A percentile compares a stretch with the other conserved stretches of the same genome.
These are phyloP conservation scores for Nemapogon koenigi DNA, from an alignment of 2,888 invertebrate species.

Conservation along the genomic window DNA sequence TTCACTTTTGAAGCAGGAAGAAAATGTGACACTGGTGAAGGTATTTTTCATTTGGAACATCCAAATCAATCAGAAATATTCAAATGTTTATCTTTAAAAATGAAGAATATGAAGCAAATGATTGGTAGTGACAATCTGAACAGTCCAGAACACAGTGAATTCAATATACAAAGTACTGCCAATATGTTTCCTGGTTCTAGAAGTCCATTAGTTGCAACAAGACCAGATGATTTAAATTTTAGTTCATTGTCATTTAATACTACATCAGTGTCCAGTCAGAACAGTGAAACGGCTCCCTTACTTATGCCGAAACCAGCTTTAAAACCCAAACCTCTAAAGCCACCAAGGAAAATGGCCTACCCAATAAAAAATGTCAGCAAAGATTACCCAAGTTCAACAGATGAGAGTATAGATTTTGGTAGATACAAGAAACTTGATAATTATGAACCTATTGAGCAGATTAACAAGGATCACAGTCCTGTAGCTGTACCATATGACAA, in stretches of 20 bases:
- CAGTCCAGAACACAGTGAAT: slow-evolving; percentile 73
- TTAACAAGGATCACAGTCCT: slow-evolving; percentile 52
- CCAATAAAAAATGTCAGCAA: slow-evolving; percentile 40
- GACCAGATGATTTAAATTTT: slow-evolving; percentile 53
- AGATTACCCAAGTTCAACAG: slow-evolving; percentile 39
- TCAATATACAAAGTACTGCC: slow-evolving; percentile 74
- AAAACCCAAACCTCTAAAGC: slow-evolving; percentile 69
- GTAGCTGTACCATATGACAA: slow-evolving; percentile 71
- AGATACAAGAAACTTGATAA: slow-evolving; percentile 62
- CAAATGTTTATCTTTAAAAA: slow-evolving; percentile 80
- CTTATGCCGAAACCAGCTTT: slow-evolving; percentile 63
- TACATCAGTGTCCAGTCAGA: slow-evolving; percentile 45
- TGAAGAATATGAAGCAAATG: slow-evolving; percentile 87
- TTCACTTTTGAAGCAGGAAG: slow-evolving; percentile 89
- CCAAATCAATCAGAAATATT: slow-evolving; percentile 84
- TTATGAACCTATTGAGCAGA: slow-evolving; percentile 54
- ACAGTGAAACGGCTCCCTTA: slow-evolving; percentile 46
- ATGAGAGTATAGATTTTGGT: slow-evolving; percentile 53
- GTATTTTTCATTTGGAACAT: slow-evolving; percentile 81
- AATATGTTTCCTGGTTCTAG: slow-evolving; percentile 83
- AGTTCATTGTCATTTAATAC: slow-evolving; percentile 53
- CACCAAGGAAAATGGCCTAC: slow-evolving; percentile 65
- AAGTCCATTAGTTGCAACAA: slow-evolving; percentile 75
- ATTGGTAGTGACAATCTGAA: slow-evolving; percentile 72
- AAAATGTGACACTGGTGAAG: slow-evolving; percentile 87